A percentile compares a stretch with the other conserved stretches of the same genome.
These are phyloP conservation scores for Hyppa rectilinea DNA, from an alignment of 2,888 invertebrate species.

Conservation along the genomic window DNA sequence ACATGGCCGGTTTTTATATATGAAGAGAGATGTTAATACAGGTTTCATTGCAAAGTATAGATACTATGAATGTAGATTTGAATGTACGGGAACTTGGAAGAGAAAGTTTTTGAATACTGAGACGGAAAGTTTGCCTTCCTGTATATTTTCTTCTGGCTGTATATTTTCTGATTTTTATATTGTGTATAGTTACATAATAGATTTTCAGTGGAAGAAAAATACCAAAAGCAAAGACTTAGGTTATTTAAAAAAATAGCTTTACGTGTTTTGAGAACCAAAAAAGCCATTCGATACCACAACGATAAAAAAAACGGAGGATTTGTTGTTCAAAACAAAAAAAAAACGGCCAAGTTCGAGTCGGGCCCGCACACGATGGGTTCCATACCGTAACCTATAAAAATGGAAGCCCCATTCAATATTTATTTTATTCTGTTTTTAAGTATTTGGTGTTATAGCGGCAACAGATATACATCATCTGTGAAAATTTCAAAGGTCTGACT, in stretches of 20 bases:
- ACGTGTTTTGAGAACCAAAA: background rate
- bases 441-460: too few species aligned
- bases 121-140: constrained; percentile 11
- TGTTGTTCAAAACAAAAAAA: too few species aligned
- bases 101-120: constrained; percentile 17
- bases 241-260: background rate
- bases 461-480: too few species aligned
- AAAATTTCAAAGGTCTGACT: too few species aligned
- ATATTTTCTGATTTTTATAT: background rate
- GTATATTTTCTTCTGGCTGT: background rate
- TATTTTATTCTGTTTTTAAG: too few species aligned
- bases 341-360: too few species aligned
- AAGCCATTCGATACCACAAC: background rate
- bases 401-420: too few species aligned
- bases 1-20: background rate
- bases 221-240: background rate
- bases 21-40: background rate
- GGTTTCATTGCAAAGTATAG: background rate
- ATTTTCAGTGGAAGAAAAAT: background rate
- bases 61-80: background rate
- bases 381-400: too few species aligned
- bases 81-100: background rate
- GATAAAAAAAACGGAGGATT: too few species aligned
- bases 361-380: too few species aligned
- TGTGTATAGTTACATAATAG: background rate